Percentiles rank a stretch among this genome's conserved stretches.
phyloP scores from a whole-genome alignment of 2,797 vertebrate species.

The Brachyalestes nurse region DNA sequence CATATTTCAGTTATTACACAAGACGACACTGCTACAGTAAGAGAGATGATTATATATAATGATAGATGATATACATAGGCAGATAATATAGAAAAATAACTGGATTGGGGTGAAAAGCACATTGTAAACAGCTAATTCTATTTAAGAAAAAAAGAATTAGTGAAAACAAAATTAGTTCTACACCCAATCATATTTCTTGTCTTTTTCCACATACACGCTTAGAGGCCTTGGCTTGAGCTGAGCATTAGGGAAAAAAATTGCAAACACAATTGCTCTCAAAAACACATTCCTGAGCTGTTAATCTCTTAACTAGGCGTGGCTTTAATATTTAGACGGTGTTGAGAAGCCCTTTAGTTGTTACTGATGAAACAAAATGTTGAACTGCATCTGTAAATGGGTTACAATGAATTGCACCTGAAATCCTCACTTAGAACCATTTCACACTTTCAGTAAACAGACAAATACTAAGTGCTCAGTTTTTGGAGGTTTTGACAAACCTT shows the following conservation, averaged over 20 bases:
- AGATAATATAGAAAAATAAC: constrained; percentile 52
- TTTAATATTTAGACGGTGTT: constrained; percentile 48
- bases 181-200: constrained; percentile 29
- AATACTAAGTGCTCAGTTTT: constrained; percentile 15
- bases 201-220: constrained; percentile 58
- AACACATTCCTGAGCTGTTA: constrained; percentile 80
- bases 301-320: constrained; percentile 68
- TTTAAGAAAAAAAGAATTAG: constrained; percentile 41
- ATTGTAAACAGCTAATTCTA: constrained; percentile 59
- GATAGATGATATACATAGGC: constrained; percentile 56
- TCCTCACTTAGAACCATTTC: constrained; percentile 33
- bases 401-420: constrained; percentile 68
- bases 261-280: constrained; percentile 67
- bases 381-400: constrained; percentile 69
- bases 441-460: constrained; percentile 27
- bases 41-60: constrained; percentile 73
- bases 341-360: constrained; percentile 72
- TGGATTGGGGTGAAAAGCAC: constrained; percentile 62
- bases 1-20: constrained; percentile 58
- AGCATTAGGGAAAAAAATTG: constrained; percentile 64
- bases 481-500: neutral
- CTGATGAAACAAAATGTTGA: constrained; percentile 66
- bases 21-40: constrained; percentile 66
- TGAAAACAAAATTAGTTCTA: constrained; percentile 37
- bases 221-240: constrained; percentile 65